Evolutionary conservation across 2,113 vertebrate genomes (phyloP).

Genomic region (Campylomormyrus tamandua): DNA sequence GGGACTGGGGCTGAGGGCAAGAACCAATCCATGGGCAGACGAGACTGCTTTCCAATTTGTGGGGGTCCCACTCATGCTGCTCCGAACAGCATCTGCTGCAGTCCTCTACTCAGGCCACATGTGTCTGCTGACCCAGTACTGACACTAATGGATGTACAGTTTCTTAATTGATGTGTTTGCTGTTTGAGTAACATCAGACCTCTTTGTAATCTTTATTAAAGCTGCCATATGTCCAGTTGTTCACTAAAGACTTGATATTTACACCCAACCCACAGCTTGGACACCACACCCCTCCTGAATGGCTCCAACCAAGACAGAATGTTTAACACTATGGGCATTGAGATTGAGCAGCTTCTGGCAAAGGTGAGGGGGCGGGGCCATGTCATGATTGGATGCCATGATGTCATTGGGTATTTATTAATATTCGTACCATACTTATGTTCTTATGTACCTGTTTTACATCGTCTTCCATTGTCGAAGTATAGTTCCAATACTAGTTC

Average conservation of each 20-base stretch:
- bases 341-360: constrained; percentile 90
- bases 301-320: constrained; percentile 96
- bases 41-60: neutral
- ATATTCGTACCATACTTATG: neutral
- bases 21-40: neutral
- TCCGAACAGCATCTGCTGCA: neutral
- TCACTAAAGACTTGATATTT: neutral
- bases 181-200: neutral
- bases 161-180: neutral
- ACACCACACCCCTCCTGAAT: constrained; percentile 89
- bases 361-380: constrained; percentile 66
- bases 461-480: neutral
- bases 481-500: neutral
- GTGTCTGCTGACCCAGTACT: neutral
- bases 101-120: neutral
- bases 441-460: neutral
- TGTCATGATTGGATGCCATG: constrained; percentile 22
- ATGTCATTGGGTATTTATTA: neutral
- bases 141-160: neutral
- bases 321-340: constrained; percentile 98
- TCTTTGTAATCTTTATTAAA: neutral
- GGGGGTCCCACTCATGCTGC: neutral
- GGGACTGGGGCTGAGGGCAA: neutral
- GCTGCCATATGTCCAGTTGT: neutral
- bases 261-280: constrained; percentile 64